Evolutionary conservation across 2,113 vertebrate genomes (phyloP), one percentile per base, ranked within the genome.

Genomic region (Globicephala melas): DNA sequence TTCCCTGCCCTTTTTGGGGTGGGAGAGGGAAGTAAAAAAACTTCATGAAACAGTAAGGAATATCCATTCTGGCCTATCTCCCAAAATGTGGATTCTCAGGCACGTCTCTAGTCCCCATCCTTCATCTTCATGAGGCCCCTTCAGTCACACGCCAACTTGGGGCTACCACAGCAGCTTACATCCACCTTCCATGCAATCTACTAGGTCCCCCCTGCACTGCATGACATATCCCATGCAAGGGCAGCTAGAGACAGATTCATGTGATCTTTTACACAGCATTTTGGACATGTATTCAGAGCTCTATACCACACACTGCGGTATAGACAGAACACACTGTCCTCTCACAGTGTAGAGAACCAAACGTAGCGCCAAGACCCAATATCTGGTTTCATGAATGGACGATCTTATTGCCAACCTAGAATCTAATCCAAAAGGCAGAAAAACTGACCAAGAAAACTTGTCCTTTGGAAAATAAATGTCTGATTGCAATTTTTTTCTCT

Each of bases 381-480:
- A 68, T 81, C 55, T 47, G 73, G 9, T 47, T 68, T 68, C 50
- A 26, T 68, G 80, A 84, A 67, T 12, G 50, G 47, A 47, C 10
- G 15, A 44, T 68, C 79, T 94, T 55, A 68, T 47, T 65, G 36
- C 36, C 47, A 38, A 91, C 79, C 71, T 25, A 33, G 2, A 60
- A 44, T 67, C 11, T 20, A 60, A 82, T 67, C 50, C 38, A 91
- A 80, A 67, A 68, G 47, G 38, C n/a, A 68, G 63, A 87, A 86
- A 89, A 67, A 84, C 31, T 86, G 36, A 74, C 67, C 9, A 1
- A 68, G 41, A 87, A 82, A 60, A 82, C 21, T 53, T 81, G 38
- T 81, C 74, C 58, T 74, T 94, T 81, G 74, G 74, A 68, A 94
- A 91, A 86, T n/a, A 73, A 67, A 68, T 60, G 26, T 90, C 63